Conservation (phyloP, 1,140 invertebrate genomes). For the Saccostrea glomerata region DNA sequence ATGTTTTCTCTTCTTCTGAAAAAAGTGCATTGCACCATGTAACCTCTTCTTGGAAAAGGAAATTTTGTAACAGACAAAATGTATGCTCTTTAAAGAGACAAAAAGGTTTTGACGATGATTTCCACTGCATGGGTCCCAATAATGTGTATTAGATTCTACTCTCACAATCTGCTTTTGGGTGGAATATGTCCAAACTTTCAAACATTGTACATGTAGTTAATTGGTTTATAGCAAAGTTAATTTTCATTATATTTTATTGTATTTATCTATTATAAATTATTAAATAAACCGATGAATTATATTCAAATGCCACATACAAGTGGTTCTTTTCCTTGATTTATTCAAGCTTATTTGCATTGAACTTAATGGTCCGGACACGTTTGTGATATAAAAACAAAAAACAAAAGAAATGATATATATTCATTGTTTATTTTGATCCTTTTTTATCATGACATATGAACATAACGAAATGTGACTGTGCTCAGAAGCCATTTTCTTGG, state of each 20-base stretch:
- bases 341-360: no score
- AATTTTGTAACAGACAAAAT: not conserved
- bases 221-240: not conserved
- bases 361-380: no score
- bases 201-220: not conserved
- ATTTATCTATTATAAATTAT: not conserved
- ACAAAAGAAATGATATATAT: no score
- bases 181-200: not conserved
- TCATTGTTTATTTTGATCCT: no score
- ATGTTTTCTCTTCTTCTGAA: not conserved
- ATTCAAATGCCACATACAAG: not conserved
- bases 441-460: no score
- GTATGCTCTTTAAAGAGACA: not conserved
- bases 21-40: not conserved
- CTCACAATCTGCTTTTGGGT: not conserved
- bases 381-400: no score
- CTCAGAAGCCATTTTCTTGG: no score
- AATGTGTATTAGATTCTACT: not conserved
- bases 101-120: not conserved
- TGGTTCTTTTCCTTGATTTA: no score
- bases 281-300: not conserved
- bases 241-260: not conserved
- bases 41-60: not conserved
- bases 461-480: no score
- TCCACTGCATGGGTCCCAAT: not conserved